phyloP scores from a whole-genome alignment of 2,888 invertebrate genomes.

The Aporophyla lueneburgensis region DNA sequence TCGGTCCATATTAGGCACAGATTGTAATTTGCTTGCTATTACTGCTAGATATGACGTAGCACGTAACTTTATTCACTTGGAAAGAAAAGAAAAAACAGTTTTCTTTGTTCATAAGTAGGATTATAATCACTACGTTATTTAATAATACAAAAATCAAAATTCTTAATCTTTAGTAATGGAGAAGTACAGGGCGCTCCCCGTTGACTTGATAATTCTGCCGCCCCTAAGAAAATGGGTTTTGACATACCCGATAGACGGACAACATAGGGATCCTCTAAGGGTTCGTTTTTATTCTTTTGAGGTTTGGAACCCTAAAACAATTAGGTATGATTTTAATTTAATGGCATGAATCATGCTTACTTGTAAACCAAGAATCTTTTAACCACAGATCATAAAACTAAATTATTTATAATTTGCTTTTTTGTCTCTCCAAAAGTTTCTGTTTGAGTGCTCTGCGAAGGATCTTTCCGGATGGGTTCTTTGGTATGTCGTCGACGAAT shows the following conservation, averaged over 20 bases:
- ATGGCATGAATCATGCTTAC: neutral
- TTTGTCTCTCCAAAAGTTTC: slow-evolving; percentile 58
- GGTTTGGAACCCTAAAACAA: neutral
- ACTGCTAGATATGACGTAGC: too few species aligned
- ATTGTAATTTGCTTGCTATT: too few species aligned
- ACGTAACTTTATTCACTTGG: neutral
- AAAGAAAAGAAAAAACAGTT: neutral
- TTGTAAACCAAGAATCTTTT: neutral
- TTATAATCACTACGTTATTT: neutral
- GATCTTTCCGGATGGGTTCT: slow-evolving; percentile 94
- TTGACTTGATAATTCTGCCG: neutral
- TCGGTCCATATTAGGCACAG: too few species aligned
- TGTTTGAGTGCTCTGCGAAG: slow-evolving; percentile 88
- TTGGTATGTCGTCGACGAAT: slow-evolving; percentile 93
- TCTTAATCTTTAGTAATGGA: neutral
- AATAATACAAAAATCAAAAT: neutral
- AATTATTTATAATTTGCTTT: slow-evolving; percentile 74
- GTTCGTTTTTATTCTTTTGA: neutral
- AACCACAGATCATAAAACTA: neutral
- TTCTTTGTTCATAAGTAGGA: neutral
- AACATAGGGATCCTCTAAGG: neutral
- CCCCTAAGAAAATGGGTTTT: neutral
- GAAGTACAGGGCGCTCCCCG: neutral
- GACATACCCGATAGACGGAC: neutral
- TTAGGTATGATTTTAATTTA: neutral